Conservation (phyloP, 2,797 vertebrate genomes). For the Trachurus trachurus region DNA sequence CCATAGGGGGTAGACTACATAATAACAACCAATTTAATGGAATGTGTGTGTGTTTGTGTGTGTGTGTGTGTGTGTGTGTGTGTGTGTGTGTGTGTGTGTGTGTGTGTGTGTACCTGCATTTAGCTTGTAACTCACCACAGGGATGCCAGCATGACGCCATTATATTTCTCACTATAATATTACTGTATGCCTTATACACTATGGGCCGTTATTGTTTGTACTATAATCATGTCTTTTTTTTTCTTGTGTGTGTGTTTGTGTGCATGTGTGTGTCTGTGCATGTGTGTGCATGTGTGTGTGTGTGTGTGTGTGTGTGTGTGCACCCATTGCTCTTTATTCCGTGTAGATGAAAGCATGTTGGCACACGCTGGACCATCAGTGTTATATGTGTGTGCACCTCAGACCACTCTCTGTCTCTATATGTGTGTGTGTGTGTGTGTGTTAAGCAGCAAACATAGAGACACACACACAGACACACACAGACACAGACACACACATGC, state of each 20-base stretch:
- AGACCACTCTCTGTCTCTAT: slow-evolving; percentile 27
- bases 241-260: too few relatives aligned
- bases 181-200: slow-evolving; percentile 29
- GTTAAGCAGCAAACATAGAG: slow-evolving; percentile 13
- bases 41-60: slow-evolving; percentile 65
- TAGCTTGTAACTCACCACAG: slow-evolving; percentile 52
- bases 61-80: slow-evolving; percentile 18
- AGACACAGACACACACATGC: slow-evolving; percentile 28
- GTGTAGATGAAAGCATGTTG: slow-evolving; percentile 63
- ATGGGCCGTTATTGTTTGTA: slow-evolving; percentile 61
- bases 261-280: neutral
- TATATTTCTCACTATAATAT: slow-evolving; percentile 66
- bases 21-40: slow-evolving; percentile 83
- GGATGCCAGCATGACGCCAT: slow-evolving; percentile 68
- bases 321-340: slow-evolving; percentile 41
- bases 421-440: too few relatives aligned
- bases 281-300: slow-evolving; percentile 1
- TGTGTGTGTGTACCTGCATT: slow-evolving; percentile 22
- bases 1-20: slow-evolving; percentile 75
- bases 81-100: slow-evolving; percentile 40
- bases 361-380: slow-evolving; percentile 50
- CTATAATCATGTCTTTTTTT: slow-evolving; percentile 60
- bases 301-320: slow-evolving; percentile 2
- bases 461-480: slow-evolving; percentile 45
- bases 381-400: slow-evolving; percentile 51